A percentile compares a stretch with the other conserved stretches of the same genome.
phyloP scores from a whole-genome alignment of 2,888 invertebrate species.

The Clusia tigrina region DNA sequence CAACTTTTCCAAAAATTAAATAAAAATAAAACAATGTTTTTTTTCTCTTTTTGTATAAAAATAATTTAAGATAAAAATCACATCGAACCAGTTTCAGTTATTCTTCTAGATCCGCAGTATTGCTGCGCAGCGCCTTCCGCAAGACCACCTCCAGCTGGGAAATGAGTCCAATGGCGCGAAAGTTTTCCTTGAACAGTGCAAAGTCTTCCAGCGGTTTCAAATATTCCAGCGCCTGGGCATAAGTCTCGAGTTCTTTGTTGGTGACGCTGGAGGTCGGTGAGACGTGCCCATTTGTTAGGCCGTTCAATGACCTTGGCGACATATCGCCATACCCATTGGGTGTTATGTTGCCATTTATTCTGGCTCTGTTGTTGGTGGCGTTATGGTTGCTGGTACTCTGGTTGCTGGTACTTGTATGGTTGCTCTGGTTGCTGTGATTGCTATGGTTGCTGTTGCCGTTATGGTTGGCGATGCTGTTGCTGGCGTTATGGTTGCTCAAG shows the following conservation, averaged over 20 bases:
- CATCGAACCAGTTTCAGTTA: too few species aligned
- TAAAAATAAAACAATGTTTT: too few species aligned
- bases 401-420: background rate
- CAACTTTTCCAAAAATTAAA: too few species aligned
- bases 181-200: conserved; percentile 59
- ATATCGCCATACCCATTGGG: background rate
- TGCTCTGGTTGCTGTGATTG: conserved; percentile 12
- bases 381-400: background rate
- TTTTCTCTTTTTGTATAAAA: too few species aligned
- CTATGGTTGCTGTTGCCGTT: conserved; percentile 24
- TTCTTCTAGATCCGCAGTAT: too few species aligned
- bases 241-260: conserved; percentile 48
- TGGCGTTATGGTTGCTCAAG: conserved; percentile 26
- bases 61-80: too few species aligned
- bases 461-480: conserved; percentile 30
- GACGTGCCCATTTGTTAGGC: conserved; percentile 42
- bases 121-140: too few species aligned
- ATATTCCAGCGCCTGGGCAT: conserved; percentile 55
- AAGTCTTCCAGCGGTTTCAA: conserved; percentile 60
- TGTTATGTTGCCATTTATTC: background rate
- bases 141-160: conserved; percentile 57
- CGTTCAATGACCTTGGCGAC: conserved; percentile 27
- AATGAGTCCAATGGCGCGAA: conserved; percentile 58
- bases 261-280: conserved; percentile 33
- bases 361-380: background rate